These are phyloP conservation scores for Hippocampus kuda DNA, from an alignment of 2,797 vertebrate species.

Conservation along the genomic window DNA sequence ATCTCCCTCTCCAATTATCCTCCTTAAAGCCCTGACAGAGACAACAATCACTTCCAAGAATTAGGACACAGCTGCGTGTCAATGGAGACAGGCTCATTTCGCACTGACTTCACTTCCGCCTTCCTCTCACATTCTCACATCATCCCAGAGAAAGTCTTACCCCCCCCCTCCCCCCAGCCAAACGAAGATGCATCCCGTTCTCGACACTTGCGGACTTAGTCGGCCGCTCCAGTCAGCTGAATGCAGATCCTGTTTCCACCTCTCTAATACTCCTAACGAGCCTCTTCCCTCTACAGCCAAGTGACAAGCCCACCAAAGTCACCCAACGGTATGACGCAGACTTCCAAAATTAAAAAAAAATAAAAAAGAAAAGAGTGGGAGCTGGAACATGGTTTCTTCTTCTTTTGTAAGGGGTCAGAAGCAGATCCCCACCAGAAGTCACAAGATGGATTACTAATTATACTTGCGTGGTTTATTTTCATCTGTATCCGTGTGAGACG, in stretches of 20 bases:
- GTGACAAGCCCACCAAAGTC: slow-evolving; percentile 65
- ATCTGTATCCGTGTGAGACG: slow-evolving; percentile 25
- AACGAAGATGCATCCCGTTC: slow-evolving; percentile 51
- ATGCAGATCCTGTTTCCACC: slow-evolving; percentile 62
- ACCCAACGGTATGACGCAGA: slow-evolving; percentile 41
- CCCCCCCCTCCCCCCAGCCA: slow-evolving; percentile 10
- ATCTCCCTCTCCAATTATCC: slow-evolving; percentile 17
- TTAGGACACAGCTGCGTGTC: slow-evolving; percentile 44
- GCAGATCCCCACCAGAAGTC: slow-evolving; percentile 30
- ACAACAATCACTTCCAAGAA: slow-evolving; percentile 31
- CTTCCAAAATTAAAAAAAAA: slow-evolving; percentile 11
- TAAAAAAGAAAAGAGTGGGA: slow-evolving; percentile 7
- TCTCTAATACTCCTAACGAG: slow-evolving; percentile 68
- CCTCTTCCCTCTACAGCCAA: slow-evolving; percentile 57
- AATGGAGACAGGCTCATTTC: slow-evolving; percentile 23
- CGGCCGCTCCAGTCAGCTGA: slow-evolving; percentile 55
- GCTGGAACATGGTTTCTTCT: slow-evolving; percentile 14
- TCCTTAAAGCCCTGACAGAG: slow-evolving; percentile 23
- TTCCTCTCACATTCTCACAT: slow-evolving; percentile 17
- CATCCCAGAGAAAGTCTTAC: neutral
- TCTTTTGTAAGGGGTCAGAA: slow-evolving; percentile 25
- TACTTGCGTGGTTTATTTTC: slow-evolving; percentile 38
- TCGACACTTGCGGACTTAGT: slow-evolving; percentile 57
- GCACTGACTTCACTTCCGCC: slow-evolving; percentile 41
- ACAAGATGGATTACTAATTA: slow-evolving; percentile 54